These are phyloP conservation scores for Aythya baeri DNA, from an alignment of 2,113 vertebrate genomes.

Conservation along the genomic window DNA sequence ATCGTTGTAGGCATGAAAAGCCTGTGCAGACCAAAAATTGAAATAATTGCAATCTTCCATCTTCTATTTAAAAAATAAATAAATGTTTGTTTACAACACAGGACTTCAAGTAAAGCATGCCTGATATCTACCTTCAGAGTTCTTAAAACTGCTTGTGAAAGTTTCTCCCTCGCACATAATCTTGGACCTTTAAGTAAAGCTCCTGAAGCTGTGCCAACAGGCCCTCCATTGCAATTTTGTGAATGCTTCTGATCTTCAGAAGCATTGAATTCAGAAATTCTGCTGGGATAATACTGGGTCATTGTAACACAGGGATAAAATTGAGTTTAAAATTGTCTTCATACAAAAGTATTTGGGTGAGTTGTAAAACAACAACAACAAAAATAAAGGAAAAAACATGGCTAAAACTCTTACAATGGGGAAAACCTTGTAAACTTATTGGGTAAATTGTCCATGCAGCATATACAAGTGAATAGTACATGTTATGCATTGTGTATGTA, in stretches of 20 bases:
- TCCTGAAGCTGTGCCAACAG: background rate
- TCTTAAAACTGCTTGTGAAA: background rate
- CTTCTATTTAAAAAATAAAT: background rate
- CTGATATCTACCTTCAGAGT: background rate
- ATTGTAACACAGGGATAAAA: background rate
- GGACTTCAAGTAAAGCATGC: background rate
- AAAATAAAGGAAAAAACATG: background rate
- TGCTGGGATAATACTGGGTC: background rate
- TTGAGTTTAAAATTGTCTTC: background rate
- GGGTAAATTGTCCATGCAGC: background rate
- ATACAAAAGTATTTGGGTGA: background rate
- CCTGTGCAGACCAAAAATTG: background rate
- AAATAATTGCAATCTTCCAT: background rate
- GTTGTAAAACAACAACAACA: background rate
- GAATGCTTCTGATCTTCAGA: background rate
- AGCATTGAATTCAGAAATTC: background rate
- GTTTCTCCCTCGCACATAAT: background rate
- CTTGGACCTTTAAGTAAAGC: background rate
- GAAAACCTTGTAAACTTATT: background rate
- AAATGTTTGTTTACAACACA: background rate
- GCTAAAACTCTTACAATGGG: background rate
- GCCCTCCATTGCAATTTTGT: background rate
- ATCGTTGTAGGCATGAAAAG: background rate
- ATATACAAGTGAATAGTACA: background rate
- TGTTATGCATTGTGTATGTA: fast-evolving